These are phyloP conservation scores for Crocidura indochinensis DNA, from an alignment of 2,797 vertebrate genomes.

Conservation along the genomic window DNA sequence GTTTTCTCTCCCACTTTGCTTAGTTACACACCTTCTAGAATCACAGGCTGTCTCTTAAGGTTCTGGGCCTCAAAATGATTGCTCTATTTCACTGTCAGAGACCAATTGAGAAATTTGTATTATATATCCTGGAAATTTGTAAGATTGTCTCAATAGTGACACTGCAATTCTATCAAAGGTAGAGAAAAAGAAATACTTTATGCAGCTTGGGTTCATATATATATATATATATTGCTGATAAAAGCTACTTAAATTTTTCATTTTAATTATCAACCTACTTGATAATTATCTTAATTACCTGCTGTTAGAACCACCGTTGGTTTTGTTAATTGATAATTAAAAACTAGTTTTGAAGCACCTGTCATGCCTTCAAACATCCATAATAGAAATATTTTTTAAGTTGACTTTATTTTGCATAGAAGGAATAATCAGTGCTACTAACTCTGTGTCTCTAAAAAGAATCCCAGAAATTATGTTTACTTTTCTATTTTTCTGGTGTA, in stretches of 20 bases:
- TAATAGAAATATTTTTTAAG: not conserved
- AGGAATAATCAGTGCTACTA: slow-evolving; percentile 26
- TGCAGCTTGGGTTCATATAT: not conserved
- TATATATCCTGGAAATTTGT: not conserved
- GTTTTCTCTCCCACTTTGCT: not conserved
- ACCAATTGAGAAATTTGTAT: not conserved
- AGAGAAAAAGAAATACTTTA: not conserved
- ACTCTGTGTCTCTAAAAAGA: slow-evolving; percentile 2
- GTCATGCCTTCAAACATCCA: slow-evolving; percentile 25
- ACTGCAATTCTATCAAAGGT: not conserved
- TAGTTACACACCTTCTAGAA: not conserved
- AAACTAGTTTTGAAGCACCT: slow-evolving; percentile 64
- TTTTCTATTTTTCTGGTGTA: not conserved
- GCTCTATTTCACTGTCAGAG: not conserved
- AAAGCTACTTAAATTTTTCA: slow-evolving; percentile 33
- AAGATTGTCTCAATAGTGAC: not conserved
- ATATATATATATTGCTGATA: slow-evolving; percentile 53
- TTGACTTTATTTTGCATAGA: not conserved
- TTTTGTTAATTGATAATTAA: slow-evolving; percentile 62
- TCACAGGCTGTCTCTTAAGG: not conserved
- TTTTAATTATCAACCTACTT: slow-evolving; percentile 58
- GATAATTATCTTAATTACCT: slow-evolving; percentile 54
- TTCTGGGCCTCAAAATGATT: not conserved
- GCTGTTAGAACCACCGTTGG: slow-evolving; percentile 10
- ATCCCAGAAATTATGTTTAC: not conserved